Percentiles rank a stretch among this genome's conserved stretches.
These are phyloP conservation scores for Megalops atlanticus DNA, from an alignment of 2,113 vertebrate species.

Conservation along the genomic window DNA sequence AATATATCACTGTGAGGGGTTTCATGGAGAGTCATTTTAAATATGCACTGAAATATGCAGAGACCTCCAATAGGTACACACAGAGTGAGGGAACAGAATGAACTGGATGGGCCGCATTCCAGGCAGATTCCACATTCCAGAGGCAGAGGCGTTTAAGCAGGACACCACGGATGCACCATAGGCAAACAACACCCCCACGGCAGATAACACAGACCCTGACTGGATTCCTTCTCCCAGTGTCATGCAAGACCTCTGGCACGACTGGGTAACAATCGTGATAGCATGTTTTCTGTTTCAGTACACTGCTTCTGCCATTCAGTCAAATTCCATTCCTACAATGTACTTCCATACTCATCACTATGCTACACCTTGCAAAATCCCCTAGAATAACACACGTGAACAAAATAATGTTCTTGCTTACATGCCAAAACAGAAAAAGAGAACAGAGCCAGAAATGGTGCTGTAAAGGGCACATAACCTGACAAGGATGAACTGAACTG, in stretches of 20 bases:
- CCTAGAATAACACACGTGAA: background rate
- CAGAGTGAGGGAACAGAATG: slow-evolving; percentile 17
- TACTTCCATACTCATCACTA: background rate
- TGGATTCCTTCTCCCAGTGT: slow-evolving; percentile 6
- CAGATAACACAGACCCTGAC: background rate
- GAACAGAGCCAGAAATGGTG: background rate
- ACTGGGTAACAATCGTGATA: background rate
- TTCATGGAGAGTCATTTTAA: background rate
- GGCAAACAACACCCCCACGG: background rate
- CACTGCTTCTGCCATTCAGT: background rate
- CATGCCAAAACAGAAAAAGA: background rate
- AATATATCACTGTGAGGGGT: too few relatives aligned
- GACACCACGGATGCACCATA: background rate
- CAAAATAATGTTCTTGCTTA: background rate
- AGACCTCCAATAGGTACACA: background rate
- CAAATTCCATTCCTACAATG: background rate
- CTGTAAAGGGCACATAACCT: background rate
- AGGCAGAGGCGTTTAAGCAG: background rate
- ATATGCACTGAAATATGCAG: background rate
- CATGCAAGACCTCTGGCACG: slow-evolving; percentile 2
- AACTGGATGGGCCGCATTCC: slow-evolving; percentile 53
- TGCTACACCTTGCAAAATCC: background rate
- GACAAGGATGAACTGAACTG: background rate
- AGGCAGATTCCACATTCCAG: slow-evolving; percentile 13
- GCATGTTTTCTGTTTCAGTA: background rate